Evolutionary conservation across 2,797 vertebrate species (phyloP).

Genomic region (Hemibagrus guttatus): DNA sequence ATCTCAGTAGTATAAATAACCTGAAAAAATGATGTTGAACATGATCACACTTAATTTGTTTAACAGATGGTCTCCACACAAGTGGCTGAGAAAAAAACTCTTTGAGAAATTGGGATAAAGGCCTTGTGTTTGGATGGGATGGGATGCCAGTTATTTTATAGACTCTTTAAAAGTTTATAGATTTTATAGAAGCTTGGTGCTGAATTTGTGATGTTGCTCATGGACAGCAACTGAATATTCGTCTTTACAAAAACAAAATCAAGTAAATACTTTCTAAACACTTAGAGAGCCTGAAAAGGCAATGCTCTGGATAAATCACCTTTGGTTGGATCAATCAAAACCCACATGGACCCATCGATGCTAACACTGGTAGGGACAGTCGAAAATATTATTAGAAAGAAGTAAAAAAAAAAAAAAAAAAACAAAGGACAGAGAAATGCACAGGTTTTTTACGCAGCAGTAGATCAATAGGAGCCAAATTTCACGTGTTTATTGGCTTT

Average conservation of each 20-base stretch:
- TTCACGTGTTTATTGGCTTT: neutral
- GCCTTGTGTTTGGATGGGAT: neutral
- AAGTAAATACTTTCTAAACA: neutral
- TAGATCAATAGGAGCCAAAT: neutral
- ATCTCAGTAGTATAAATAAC: neutral
- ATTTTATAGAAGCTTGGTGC: neutral
- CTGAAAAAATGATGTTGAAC: neutral
- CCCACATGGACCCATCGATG: too few species aligned
- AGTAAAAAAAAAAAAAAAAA: too few species aligned
- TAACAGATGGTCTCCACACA: neutral
- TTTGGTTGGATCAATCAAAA: too few species aligned
- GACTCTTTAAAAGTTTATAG: too few species aligned
- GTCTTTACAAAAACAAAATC: neutral
- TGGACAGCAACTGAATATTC: neutral
- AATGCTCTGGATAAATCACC: neutral
- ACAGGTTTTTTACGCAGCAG: neutral
- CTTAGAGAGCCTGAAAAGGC: neutral
- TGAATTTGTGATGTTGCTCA: neutral
- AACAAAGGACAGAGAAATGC: neutral
- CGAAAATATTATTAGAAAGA: too few species aligned
- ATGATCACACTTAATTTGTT: neutral
- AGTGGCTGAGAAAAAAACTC: neutral
- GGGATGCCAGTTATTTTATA: neutral
- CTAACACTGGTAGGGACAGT: too few species aligned
- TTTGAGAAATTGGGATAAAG: neutral